Evolutionary conservation across 1,140 invertebrate species (phyloP), one percentile per base, ranked within the genome.

Genomic region (Paramacrobiotus metropolitanus): DNA sequence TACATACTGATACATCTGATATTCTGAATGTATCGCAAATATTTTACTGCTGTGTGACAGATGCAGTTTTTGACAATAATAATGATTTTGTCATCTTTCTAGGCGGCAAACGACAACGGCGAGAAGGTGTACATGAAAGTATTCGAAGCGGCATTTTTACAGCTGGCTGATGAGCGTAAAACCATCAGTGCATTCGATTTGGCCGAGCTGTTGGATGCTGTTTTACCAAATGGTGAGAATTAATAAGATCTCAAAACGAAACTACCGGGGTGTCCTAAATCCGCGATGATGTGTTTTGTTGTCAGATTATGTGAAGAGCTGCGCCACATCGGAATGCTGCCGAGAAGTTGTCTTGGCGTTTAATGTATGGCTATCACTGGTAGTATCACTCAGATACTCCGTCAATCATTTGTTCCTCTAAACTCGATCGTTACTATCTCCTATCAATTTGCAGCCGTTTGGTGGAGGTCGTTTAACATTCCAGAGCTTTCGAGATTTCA

Each of bases 121-220:
- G 59, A 61, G 21, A 31, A 60, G 59, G 31, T 59, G 2, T 44
- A 62, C 31, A 24, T 60, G 59, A 61, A 62, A 34, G 34, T 92
- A 91, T 55, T 55, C 68, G 86, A 91, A 71, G 83, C 85, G 0
- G 83, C 90, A 0, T 92, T 92, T 69, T 74, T 91, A 55, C 86
- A 91, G 70, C 71, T 92, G 59, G 87, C 87, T 0, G 87, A 92
- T 71, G 87, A 91, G 71, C 76, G 79, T 66, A 77, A 82, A 69
- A 87, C 87, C 1, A 85, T 93, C 44, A 88, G 89, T 68, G 83
- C 85, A 4, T 93, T 91, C 68, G 87, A 91, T 70, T 75, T 93
- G 15, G 87, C 91, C 71, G 88, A 93, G 71, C 74, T 92, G 21
- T 73, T 93, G 18, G 87, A 92, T 69, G 85, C 84, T 15, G 91